Base-by-base conservation (phyloP, 64 coral and sea anemone genomes). In the Actinia equina region DNA sequence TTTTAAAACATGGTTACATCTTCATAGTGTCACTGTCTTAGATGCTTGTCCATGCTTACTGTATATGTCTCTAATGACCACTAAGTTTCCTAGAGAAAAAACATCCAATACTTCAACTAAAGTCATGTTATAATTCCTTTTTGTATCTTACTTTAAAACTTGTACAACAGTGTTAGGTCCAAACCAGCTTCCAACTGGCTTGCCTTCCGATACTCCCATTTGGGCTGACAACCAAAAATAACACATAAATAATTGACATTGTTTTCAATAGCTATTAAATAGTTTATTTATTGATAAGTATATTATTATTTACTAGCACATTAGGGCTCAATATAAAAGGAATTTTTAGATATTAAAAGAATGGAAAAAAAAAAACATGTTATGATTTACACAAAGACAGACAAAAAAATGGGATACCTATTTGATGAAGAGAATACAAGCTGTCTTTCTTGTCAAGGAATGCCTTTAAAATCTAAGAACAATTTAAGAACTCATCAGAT, bases 201-300 rank as follows among this genome's bases (percentile, higher is more conserved):
- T 99, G 18, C 97, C 97, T 83, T 99, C 97, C 14, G 97, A 99
- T 45, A 95, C 97, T 61, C 97, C 97, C 97, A 99, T 99, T 88
- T 99, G 97, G 61, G 97, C 97, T 99, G 63, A 37, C 3, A 17
- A 59, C 30, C 17, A 82, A 80, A 89, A 52, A n/a, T n/a, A 53
- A 82, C 80, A 53, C 2, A 30, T n/a, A 7, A 65, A 7, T 22
- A 65, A 10, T 65, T 65, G 46, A 49, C 4, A 49, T 49, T 8
- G 7, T 49, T 49, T 49, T 4, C 46, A 49, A 49, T 49, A 49
- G 46, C 4, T 4, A 8, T 49, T 49, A 49, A 23, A 44, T 26
- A 77, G 55, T 59, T 49, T 60, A 37, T 37, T 37, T 37, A 37
- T 37, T 37, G 30, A 37, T 37, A 37, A 37, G 30, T 37, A 37